A percentile compares a stretch with the other conserved stretches of the same genome.
Conservation (phyloP, 2,113 vertebrate species). For the Heterochromis multidens region DNA sequence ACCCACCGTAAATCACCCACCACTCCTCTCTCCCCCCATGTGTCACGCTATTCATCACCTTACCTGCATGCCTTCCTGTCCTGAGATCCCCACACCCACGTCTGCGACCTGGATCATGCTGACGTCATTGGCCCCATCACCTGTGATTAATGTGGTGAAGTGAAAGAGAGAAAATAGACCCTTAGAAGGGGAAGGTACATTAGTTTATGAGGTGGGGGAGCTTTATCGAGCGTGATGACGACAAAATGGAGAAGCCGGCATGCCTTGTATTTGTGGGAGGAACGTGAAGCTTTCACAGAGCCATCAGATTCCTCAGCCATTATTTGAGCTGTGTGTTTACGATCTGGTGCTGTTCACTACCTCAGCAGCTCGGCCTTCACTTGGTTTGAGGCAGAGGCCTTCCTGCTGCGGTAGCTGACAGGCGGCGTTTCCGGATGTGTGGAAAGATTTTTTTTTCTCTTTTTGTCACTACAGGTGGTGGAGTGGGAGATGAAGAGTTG, state of each 20-base stretch:
- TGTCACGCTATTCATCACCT: slow-evolving; percentile 19
- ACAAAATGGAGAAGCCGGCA: neutral
- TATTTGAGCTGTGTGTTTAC: neutral
- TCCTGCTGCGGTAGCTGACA: neutral
- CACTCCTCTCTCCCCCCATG: neutral
- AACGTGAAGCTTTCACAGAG: neutral
- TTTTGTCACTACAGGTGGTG: slow-evolving; percentile 11
- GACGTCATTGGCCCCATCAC: slow-evolving; percentile 97
- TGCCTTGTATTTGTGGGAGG: neutral
- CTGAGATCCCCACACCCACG: slow-evolving; percentile 95
- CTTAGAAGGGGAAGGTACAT: neutral
- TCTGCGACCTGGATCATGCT: slow-evolving; percentile 99
- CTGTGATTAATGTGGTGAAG: slow-evolving; percentile 66
- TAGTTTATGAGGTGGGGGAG: neutral
- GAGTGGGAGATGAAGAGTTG: neutral
- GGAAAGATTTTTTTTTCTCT: neutral
- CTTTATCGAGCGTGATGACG: neutral
- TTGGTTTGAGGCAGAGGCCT: too few relatives aligned
- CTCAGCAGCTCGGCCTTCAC: neutral
- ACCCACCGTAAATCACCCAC: neutral
- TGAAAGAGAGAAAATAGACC: neutral
- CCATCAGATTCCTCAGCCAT: neutral
- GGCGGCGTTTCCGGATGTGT: neutral
- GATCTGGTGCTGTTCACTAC: neutral
- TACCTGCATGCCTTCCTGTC: slow-evolving; percentile 99